Base-by-base conservation (phyloP, 2,113 vertebrate species). In the Vanacampus margaritifer region DNA sequence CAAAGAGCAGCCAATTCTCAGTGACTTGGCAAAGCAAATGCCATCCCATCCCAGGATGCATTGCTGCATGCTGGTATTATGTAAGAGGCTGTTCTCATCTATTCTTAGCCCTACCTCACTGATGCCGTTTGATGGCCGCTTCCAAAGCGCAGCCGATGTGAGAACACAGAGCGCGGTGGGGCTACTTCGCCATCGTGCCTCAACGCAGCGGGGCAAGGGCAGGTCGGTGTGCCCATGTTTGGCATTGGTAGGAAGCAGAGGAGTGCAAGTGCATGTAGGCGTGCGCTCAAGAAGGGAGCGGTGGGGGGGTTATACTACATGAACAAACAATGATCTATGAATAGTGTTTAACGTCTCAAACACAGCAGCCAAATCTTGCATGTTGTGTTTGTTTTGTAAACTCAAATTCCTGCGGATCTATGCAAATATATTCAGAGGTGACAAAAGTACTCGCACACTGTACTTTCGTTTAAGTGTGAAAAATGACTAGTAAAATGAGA, bases 101-200 rank as follows among this genome's bases (percentile, higher is more conserved):
- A 92, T 92, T 91, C 87, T 91, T 91, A 92, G 91, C 79, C 61
- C 79, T 71, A 88, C 86, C 88, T 90, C 76, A 35, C 76, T 86
- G 86, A 88, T 89, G 86, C 51, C 12, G 51, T 54, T 54, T 54
- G 82, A 86, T 78, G 81, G 75, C 81, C 21, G 37, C 36, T 23
- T 36, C 59, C 21, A 62, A 23, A 67, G 83, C 2, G 70, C 75
- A 32, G 79, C 69, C 80, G 80, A 89, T 78, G 84, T 81, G 74
- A 71, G 84, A 88, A 83, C 86, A 79, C 80, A 80, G 86, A 89
- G 70, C 82, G 32, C 76, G 68, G 83, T 72, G 45, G 51, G 79
- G 79, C 67, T 71, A 26, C 16, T 72, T 76, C 74, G 82, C 75
- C 82, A 80, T 82, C 69, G 69, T 77, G 74, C 79, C 65, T 73